Conservation (phyloP, 2,888 invertebrate species). For the Brachycybe producta region DNA sequence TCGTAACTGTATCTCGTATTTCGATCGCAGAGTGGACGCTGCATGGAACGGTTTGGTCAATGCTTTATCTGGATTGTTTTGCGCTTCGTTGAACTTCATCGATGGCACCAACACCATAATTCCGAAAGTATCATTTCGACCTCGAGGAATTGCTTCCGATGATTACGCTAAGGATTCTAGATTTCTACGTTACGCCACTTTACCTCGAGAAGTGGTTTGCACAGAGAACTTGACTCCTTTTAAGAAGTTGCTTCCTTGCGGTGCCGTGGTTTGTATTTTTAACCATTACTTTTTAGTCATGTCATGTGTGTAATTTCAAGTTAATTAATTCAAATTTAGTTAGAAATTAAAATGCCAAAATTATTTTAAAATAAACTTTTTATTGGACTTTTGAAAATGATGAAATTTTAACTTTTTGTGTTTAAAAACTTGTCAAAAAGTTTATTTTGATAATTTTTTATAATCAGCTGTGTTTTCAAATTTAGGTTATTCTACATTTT, state of each 20-base stretch:
- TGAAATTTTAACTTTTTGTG: too few species aligned
- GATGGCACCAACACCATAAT: slow-evolving; percentile 67
- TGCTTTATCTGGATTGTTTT: slow-evolving; percentile 84
- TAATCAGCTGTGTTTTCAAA: too few species aligned
- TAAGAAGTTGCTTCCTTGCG: slow-evolving; percentile 93
- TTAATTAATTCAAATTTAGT: too few species aligned
- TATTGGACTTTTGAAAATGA: too few species aligned
- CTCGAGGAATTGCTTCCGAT: slow-evolving; percentile 49
- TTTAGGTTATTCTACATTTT: too few species aligned
- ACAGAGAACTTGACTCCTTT: slow-evolving; percentile 98
- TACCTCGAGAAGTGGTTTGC: slow-evolving; percentile 92
- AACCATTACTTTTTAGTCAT: too few species aligned
- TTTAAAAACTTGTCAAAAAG: too few species aligned
- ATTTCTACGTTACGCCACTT: slow-evolving; percentile 58
- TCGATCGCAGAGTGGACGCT: slow-evolving; percentile 50
- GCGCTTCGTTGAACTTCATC: slow-evolving; percentile 91
- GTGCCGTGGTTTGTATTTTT: slow-evolving; percentile 49
- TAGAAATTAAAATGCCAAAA: too few species aligned
- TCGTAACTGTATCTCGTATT: not conserved
- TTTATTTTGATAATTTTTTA: too few species aligned
- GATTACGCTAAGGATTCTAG: slow-evolving; percentile 34
- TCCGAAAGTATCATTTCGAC: slow-evolving; percentile 71
- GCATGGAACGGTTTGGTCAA: slow-evolving; percentile 82
- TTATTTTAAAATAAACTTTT: slow-evolving; percentile 1
- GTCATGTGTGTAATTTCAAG: too few species aligned